phyloP scores from a whole-genome alignment of 2,797 vertebrate species.

The Hylomyscus alleni region DNA sequence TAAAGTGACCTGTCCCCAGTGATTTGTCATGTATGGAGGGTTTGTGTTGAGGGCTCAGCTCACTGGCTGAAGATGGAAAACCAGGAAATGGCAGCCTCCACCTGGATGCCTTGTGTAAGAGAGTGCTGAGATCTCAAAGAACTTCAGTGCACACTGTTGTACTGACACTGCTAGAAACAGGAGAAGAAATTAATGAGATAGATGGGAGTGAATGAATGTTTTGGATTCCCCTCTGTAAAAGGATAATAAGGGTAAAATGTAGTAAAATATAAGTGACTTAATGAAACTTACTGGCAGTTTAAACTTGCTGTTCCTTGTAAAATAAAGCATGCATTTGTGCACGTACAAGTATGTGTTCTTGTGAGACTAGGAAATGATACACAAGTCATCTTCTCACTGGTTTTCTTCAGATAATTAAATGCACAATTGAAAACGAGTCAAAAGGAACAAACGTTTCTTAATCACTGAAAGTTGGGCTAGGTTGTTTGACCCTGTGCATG shows the following conservation, averaged over 20 bases:
- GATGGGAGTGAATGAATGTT: not conserved
- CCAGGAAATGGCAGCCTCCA: not conserved
- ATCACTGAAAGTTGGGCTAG: not conserved
- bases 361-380: slow-evolving; percentile 3
- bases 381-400: not conserved
- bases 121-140: not conserved
- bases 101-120: not conserved
- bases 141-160: not conserved
- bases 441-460: not conserved
- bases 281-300: not conserved
- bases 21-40: fast-evolving
- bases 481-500: not conserved
- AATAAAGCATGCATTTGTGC: not conserved
- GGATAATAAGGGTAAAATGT: not conserved
- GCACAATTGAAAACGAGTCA: not conserved
- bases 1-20: not conserved
- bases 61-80: too few species aligned
- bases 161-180: not conserved
- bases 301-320: not conserved
- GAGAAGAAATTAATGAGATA: not conserved
- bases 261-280: slow-evolving; percentile 7
- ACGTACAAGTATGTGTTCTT: not conserved
- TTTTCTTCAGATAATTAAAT: slow-evolving; percentile 28
- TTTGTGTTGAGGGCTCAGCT: not conserved
- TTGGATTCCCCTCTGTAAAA: not conserved